These are phyloP conservation scores for Heliangelus exortis DNA, from an alignment of 2,797 vertebrate genomes.

Conservation along the genomic window DNA sequence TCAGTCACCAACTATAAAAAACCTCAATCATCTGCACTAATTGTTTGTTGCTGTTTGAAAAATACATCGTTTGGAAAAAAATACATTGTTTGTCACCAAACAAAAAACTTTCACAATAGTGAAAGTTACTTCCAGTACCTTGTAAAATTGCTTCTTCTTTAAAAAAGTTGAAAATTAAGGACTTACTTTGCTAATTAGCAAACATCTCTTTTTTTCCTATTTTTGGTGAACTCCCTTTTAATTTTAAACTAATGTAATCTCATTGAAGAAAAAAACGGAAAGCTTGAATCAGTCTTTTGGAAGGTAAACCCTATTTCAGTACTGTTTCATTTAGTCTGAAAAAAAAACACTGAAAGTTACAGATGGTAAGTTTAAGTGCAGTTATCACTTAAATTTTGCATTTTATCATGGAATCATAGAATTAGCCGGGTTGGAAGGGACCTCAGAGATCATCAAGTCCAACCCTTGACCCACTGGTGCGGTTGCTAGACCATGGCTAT, in stretches of 20 bases:
- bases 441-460: no score
- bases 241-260: background rate
- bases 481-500: no score
- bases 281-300: background rate
- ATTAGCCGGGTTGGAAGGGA: no score
- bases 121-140: background rate
- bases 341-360: background rate
- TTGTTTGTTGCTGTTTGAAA: constrained; percentile 1
- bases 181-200: background rate
- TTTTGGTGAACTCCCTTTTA: background rate
- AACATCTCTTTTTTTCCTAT: background rate
- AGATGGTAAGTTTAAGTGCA: background rate
- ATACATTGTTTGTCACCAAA: no score
- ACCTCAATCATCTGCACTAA: background rate
- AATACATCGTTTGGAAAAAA: background rate
- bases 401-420: no score
- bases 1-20: background rate
- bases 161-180: background rate
- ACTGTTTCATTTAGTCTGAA: background rate
- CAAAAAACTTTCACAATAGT: background rate
- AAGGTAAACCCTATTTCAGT: background rate
- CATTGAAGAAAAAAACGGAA: background rate
- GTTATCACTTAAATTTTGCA: background rate
- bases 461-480: no score
- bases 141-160: background rate